Evolutionary conservation across 2,797 vertebrate genomes (phyloP), one percentile per base, ranked within the genome.

Genomic region (Scarus forsteni): DNA sequence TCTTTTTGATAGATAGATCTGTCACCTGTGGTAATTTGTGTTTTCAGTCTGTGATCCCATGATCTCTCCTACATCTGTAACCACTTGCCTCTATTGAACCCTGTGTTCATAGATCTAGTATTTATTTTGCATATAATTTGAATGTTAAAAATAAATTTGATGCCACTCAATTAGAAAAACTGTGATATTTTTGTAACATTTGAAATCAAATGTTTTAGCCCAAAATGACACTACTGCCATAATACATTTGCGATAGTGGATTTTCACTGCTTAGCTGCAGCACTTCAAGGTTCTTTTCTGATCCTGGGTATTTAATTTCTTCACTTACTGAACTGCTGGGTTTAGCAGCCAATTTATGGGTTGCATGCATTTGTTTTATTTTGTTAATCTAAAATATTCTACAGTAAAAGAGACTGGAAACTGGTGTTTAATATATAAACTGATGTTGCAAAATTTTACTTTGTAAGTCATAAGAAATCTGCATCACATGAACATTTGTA

Each of bases 21-120:
- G 34, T 74, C 12, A n/a, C 61, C 81, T 88, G 84, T 89, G 75
- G 67, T 85, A 73, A 75, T 60, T 60, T 43, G 69, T 80, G 16
- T 63, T 84, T 82, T 83, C 36, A 54, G 45, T 66, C 70, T 85
- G 84, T 89, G 78, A 53, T 73, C 53, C 59, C 55, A 76, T 80
- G 73, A 75, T 75, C 60, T 68, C 35, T 54, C 66, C 66, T 70
- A 54, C 70, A 83, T 81, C 70, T 62, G 15, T 60, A 85, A 85
- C 87, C 89, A 90, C 88, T 90, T 62, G 45, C 64, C 56, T 58
- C 70, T 27, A 16, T 58, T 53, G 46, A 77, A 27, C 52, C 36
- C 46, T 19, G 19, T 76, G 51, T 73, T 76, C 66, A 60, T 56
- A 45, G 14, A 50, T 44, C 15, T 54, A 18, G 55, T 84, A 36